Evolutionary conservation across 2,797 vertebrate species (phyloP).

Genomic region (Rhabdomys pumilio): DNA sequence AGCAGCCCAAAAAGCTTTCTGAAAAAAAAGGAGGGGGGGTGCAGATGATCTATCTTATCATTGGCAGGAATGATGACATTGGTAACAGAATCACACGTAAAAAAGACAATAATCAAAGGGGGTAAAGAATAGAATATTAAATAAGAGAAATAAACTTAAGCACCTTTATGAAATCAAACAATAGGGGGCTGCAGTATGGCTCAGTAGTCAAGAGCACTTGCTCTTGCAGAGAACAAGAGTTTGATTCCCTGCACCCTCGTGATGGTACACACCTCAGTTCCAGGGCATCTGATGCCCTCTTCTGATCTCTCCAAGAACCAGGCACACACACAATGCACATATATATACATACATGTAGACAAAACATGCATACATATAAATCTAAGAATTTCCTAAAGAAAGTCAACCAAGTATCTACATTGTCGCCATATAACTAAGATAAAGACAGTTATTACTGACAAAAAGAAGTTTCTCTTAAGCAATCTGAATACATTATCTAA

Average conservation of each 20-base stretch:
- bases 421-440: neutral
- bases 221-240: neutral
- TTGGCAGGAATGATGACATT: neutral
- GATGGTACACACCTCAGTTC: neutral
- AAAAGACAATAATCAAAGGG: neutral
- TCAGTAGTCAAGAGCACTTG: neutral
- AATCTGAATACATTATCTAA: neutral
- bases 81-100: neutral
- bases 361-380: neutral
- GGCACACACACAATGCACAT: no score
- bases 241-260: neutral
- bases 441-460: neutral
- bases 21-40: neutral
- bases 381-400: neutral
- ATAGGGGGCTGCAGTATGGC: no score
- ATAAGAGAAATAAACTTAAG: neutral
- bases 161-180: neutral
- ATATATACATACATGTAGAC: neutral
- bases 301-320: neutral
- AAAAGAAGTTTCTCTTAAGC: neutral
- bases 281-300: neutral
- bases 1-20: constrained; percentile 11
- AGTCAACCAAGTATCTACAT: neutral
- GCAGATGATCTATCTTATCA: neutral
- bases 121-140: neutral